phyloP scores from a whole-genome alignment of 2,888 invertebrate genomes.

The Schizotus pectinicornis region DNA sequence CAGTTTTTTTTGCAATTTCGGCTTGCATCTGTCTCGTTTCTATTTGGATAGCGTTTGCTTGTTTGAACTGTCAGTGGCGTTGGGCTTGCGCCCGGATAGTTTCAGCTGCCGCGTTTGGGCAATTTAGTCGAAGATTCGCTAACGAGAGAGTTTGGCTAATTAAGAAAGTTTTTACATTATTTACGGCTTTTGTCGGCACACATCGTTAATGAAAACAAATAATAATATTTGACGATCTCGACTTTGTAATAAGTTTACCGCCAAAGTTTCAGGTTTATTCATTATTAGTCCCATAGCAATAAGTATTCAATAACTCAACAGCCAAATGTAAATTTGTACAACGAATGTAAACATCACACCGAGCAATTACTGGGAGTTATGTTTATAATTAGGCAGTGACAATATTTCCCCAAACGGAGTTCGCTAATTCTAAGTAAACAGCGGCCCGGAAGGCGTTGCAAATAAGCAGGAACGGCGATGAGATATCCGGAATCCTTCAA shows the following conservation, averaged over 20 bases:
- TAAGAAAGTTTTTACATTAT: constrained; percentile 4
- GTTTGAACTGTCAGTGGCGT: too few species aligned
- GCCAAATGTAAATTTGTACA: constrained; percentile 56
- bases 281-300: constrained; percentile 44
- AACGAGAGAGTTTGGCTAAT: too few species aligned
- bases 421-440: constrained; percentile 58
- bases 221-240: constrained; percentile 47
- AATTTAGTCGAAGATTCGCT: too few species aligned
- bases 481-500: constrained; percentile 17
- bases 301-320: constrained; percentile 54
- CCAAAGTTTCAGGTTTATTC: constrained; percentile 43
- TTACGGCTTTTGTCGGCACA: constrained; percentile 22
- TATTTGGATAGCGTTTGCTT: too few species aligned
- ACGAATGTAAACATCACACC: constrained; percentile 56
- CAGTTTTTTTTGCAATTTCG: too few species aligned
- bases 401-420: constrained; percentile 57
- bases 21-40: too few species aligned
- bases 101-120: too few species aligned
- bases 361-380: constrained; percentile 56
- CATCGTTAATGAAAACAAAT: constrained; percentile 46
- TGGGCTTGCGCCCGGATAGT: too few species aligned
- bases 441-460: constrained; percentile 44
- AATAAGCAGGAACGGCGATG: constrained; percentile 40
- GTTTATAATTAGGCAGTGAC: constrained; percentile 58
- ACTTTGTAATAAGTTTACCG: constrained; percentile 45